Evolutionary conservation across 2,797 vertebrate genomes (phyloP), one percentile per base, ranked within the genome.

Genomic region (Rachycentron canadum): DNA sequence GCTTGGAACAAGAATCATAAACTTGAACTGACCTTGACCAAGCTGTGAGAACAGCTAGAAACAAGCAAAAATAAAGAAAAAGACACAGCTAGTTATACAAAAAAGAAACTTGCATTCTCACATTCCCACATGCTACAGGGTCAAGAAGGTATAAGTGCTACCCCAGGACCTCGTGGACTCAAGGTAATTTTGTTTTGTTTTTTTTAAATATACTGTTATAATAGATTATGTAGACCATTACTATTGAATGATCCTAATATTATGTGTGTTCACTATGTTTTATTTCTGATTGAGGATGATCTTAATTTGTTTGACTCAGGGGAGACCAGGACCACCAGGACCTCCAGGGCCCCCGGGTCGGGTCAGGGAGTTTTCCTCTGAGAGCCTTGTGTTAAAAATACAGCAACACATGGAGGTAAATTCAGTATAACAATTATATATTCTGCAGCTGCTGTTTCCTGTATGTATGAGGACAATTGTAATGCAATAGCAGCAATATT

Each of bases 261-360:
- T 13, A 4, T 56, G n/a, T 53, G 12, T 21, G 9, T 25, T 23
- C 4, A 47, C 56, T 5, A 16, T 66, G 36, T 56, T 2, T 38
- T 45, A 9, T 16, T 38, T 66, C 3, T 60, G 0, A 17, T 21
- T 71, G 3, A 66, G 2, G 12, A 19, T 66, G 4, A 62, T 41
- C 13, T 81, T 8, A 5, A 21, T 82, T 56, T 80, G 28, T 50
- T 62, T 65, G 4, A 63, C 75, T 0, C 30, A 93, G 92, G 93
- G 92, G 3, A 73, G 19, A 59, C 2, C 0, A 62, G 92, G 92
- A 28, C 81, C 63, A 23, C 1, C 0, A 11, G 92, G 92, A 0
- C 69, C 61, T 49, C 89, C 91, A 0, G 93, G 93, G 2, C 84
- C 79, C 50, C 88, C 80, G 0, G 92, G 92, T 53, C 87, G 64